phyloP scores from a whole-genome alignment of 2,888 invertebrate species.

The Erebia palarica region DNA sequence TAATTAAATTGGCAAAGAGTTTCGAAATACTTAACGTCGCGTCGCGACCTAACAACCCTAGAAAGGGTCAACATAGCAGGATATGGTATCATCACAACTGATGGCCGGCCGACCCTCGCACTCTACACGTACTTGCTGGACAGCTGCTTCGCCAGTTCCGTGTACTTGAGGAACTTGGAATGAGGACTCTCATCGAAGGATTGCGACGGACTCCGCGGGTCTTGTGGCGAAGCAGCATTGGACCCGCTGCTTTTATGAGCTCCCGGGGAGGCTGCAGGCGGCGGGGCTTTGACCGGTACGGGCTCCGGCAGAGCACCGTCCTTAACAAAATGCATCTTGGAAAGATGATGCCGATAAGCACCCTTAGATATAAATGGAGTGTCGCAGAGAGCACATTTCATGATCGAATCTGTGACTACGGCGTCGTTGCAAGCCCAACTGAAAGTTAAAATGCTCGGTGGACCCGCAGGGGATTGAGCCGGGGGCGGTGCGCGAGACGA shows the following conservation, averaged over 20 bases:
- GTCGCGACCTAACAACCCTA: conserved; percentile 75
- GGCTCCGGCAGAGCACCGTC: conserved; percentile 93
- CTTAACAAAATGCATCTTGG: conserved; percentile 97
- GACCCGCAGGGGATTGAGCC: conserved; percentile 84
- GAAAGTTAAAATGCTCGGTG: conserved; percentile 93
- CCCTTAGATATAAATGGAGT: conserved; percentile 98
- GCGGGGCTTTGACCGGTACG: conserved; percentile 83
- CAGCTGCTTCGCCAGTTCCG: conserved; percentile 98
- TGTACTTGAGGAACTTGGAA: conserved; percentile 99
- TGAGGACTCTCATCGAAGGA: conserved; percentile 95
- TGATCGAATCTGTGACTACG: conserved; percentile 93
- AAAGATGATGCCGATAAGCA: conserved; percentile 97
- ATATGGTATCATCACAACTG: conserved; percentile 90
- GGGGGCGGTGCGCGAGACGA: conserved; percentile 81
- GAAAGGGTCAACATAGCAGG: conserved; percentile 84
- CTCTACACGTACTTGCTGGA: conserved; percentile 96
- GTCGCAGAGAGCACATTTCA: conserved; percentile 97
- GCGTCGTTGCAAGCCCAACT: conserved; percentile 98
- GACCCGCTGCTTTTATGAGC: conserved; percentile 71
- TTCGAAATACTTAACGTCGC: conserved; percentile 81
- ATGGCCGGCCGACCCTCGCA: conserved; percentile 60
- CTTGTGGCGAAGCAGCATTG: conserved; percentile 76
- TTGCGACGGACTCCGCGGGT: conserved; percentile 83
- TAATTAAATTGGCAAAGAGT: conserved; percentile 83
- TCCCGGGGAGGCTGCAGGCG: conserved; percentile 72